Evolutionary conservation across 2,888 invertebrate genomes (phyloP), one percentile per base, ranked within the genome.

Genomic region (Byasa hedistus): DNA sequence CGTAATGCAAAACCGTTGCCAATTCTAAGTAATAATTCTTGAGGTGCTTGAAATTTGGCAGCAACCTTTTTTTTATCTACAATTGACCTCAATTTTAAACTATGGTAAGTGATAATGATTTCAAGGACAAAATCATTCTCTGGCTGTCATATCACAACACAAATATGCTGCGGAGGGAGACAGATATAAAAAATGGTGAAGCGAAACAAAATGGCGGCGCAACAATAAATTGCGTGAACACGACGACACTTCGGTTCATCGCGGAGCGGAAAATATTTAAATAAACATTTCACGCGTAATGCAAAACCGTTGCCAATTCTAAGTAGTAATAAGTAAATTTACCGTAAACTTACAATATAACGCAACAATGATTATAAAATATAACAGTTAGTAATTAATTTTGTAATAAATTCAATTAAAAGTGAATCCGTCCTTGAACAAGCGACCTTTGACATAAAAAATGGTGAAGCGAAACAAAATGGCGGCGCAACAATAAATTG

Each of bases 371-470:
- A n/a, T n/a, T n/a, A n/a, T n/a, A n/a, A n/a, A n/a, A n/a, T n/a
- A n/a, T n/a, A n/a, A 44, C 12, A 39, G 15, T 15, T 12, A 39
- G 15, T 17, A 15, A 36, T 8, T 21, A 23, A 52, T 36, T 44
- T 64, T 21, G 44, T 22, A 55, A 55, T 39, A 1, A 27, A 59
- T 55, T 39, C 54, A 17, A 17, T 21, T 27, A 24, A 24, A 5
- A 24, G 7, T 21, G 27, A 48, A 57, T 23, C n/a, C 22, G 17
- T 32, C 51, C 57, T 51, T 61, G 65, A 61, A 52, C 32, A 36
- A 66, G 5, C 57, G 57, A 66, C 56, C 65, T 60, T 61, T 65
- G 60, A 56, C 65, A 66, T 19, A 12, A 66, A n/a, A 39, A 61
- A 66, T 39, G 57, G 24, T 32, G 44, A 17, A 19, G 57, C 61